Evolutionary conservation across 2,888 invertebrate genomes (phyloP), one percentile per base, ranked within the genome.

Genomic region (Sarcophaga subvicina): DNA sequence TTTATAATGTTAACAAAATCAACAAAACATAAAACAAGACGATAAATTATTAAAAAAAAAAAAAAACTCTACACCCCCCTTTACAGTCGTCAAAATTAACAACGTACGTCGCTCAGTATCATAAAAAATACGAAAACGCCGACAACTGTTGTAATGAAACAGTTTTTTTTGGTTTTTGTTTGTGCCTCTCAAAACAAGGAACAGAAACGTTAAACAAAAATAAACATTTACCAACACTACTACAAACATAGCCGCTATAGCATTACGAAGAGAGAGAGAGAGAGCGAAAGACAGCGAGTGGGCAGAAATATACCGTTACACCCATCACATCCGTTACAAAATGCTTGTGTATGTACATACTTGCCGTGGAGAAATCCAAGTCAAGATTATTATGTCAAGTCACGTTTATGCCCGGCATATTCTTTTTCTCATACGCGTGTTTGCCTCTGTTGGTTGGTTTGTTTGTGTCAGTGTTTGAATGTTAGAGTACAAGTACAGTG

Each of bases 381-480:
- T 66, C 89, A 88, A 89, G 91, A 92, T 93, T 92, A 91, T 92
- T 93, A 93, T 93, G 93, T 92, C 91, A 92, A 92, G 92, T 93
- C 92, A 92, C 92, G 92, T 92, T 93, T 92, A 91, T 91, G 91
- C 90, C 90, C 90, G 91, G 90, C 75, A 66, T 79, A 69, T 83
- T 54, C 25, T 80, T 75, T 75, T 14, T 64, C 25, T 3, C 8
- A 37, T n/a, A 76, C 54, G 20, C 37, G 37, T 54, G 54, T 37
- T 37, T 37, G 37, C 2, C 2, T 37, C 8, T 37, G 37, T 37
- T 37, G 8, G 37, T 37, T 37, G 37, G 8, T 37, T 37, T 37
- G 37, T 37, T 37, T 37, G 37, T 2, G 37, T 8, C 8, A 10
- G 37, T 37, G 37, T 10, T 37, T 37, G 37, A 37, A 37, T 37